phyloP scores from a whole-genome alignment of 2,797 vertebrate species.

The Amblyraja radiata region DNA sequence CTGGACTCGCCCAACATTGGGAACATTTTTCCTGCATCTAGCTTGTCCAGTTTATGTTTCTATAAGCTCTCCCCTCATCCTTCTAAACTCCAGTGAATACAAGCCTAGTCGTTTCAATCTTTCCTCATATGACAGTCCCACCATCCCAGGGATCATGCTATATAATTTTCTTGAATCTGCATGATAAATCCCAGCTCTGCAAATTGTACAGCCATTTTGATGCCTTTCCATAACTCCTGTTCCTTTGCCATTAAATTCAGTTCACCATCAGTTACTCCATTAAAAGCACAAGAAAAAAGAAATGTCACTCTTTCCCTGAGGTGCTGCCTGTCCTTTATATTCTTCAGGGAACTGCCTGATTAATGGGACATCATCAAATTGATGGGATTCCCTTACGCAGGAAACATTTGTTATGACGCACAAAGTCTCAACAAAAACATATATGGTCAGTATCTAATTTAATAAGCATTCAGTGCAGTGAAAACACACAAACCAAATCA shows the following conservation, averaged over 20 bases:
- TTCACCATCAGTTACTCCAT: neutral
- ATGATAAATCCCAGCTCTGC: neutral
- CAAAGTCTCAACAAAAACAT: neutral
- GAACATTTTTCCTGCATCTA: too few relatives aligned
- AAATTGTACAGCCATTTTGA: neutral
- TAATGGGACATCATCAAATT: neutral
- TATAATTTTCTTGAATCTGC: neutral
- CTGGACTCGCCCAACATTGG: too few relatives aligned
- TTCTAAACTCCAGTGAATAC: too few relatives aligned
- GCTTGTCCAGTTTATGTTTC: too few relatives aligned
- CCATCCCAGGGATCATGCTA: too few relatives aligned
- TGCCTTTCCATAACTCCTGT: neutral
- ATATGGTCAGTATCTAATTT: neutral
- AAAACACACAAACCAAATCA: neutral
- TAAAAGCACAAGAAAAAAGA: neutral
- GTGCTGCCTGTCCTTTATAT: constrained; percentile 25
- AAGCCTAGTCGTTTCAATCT: too few relatives aligned
- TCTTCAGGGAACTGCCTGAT: constrained; percentile 6
- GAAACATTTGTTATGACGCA: constrained; percentile 14
- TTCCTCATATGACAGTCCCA: too few relatives aligned
- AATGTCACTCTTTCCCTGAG: constrained; percentile 22
- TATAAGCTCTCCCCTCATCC: too few relatives aligned
- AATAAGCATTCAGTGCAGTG: neutral
- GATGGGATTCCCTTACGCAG: constrained; percentile 34
- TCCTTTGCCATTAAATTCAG: neutral